Base-by-base conservation (phyloP, 2,113 vertebrate genomes). In the Ornithorhynchus anatinus region DNA sequence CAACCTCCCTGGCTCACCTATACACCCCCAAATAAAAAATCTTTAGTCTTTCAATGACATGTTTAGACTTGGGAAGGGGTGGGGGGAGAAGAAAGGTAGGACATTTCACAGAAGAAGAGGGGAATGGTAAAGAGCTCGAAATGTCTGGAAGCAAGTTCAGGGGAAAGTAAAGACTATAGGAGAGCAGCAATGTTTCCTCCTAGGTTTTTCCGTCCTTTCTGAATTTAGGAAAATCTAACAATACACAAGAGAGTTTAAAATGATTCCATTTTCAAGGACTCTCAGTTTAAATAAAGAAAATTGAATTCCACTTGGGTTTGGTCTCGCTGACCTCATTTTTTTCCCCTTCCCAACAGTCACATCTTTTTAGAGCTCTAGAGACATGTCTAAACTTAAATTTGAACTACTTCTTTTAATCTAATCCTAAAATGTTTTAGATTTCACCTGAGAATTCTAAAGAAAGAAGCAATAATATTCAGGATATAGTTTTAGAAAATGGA, bases 221-320 rank as follows among this genome's bases (percentile, higher is more conserved):
- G 42, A 64, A 69, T 61, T 68, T 19, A 72, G 50, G 39, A 7
- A 57, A 6, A 33, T 10, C 39, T 0, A 22, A 5, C 31, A 59
- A 59, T 5, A 59, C 48, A 19, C 2, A 20, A 7, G 14, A 1
- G 1, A 20, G 8, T 69, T 10, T 10, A 59, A 81, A 77, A 48
- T n/a, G n/a, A n/a, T n/a, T 14, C 16, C 2, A 37, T 51, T 74
- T 45, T 31, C 42, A 69, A 62, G 12, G 8, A 61, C 12, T 44
- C 14, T 44, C 14, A 31, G 29, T 48, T 39, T 40, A 56, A 59
- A 77, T 52, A 1, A 1, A 15, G 38, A 2, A 66, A 7, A 10
- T 3, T 23, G 5, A 38, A 31, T 29, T 39, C 20, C n/a, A 29
- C 5, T n/a, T 22, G 0, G 1, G 52, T 2, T 12, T 45, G 61